Conservation (phyloP, 2,797 vertebrate genomes). For the Microhierax caerulescens region DNA sequence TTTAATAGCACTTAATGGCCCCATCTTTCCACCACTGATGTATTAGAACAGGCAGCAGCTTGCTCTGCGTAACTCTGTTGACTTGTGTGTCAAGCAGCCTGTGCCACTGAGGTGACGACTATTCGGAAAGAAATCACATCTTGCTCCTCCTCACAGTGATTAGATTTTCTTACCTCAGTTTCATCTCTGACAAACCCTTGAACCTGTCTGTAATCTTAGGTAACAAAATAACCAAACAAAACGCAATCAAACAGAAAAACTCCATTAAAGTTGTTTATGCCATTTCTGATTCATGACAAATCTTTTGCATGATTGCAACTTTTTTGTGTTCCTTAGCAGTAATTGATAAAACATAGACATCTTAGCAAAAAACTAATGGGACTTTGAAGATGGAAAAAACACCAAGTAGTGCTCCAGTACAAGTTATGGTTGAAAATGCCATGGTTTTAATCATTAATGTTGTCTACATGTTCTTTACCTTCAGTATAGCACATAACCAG, state of each 20-base stretch:
- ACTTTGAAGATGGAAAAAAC: background rate
- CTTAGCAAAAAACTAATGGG: background rate
- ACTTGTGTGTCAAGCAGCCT: background rate
- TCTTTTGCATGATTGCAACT: background rate
- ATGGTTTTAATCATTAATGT: background rate
- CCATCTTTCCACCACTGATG: background rate
- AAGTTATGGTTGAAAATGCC: background rate
- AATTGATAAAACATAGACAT: background rate
- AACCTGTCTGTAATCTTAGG: background rate
- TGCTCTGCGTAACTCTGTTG: fast-evolving
- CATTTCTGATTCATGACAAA: background rate
- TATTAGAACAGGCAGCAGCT: background rate
- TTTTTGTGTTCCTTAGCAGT: background rate
- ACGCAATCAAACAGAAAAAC: background rate
- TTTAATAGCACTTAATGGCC: background rate
- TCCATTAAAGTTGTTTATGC: background rate
- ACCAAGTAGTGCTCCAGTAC: background rate
- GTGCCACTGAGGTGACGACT: background rate
- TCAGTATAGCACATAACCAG: background rate
- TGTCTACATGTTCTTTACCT: background rate
- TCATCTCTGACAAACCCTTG: background rate
- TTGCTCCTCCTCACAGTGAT: background rate
- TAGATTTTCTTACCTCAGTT: background rate
- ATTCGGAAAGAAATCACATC: background rate
- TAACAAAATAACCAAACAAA: background rate